Percentiles rank a stretch among this genome's conserved stretches.
Evolutionary conservation across 2,113 vertebrate species (phyloP).

Genomic region (Capricornis sumatraensis): DNA sequence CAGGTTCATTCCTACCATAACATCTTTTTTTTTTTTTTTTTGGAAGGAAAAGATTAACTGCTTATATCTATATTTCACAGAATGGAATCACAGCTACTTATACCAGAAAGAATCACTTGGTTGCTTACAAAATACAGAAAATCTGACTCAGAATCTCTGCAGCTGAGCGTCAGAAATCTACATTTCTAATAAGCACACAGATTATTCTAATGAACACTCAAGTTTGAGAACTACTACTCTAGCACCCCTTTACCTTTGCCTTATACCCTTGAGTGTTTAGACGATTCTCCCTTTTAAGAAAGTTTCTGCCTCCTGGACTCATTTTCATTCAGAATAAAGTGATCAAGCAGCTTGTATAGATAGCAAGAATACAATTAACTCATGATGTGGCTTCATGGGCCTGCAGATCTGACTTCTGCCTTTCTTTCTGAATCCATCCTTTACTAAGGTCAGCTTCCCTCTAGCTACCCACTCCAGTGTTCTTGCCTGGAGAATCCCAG

Average conservation of each 20-base stretch:
- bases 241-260: background rate
- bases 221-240: background rate
- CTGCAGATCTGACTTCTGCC: background rate
- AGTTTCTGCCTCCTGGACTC: background rate
- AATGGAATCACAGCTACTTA: background rate
- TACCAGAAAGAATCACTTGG: background rate
- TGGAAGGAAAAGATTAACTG: background rate
- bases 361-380: background rate
- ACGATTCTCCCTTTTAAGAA: background rate
- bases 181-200: background rate
- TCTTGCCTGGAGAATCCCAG: background rate
- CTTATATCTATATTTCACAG: background rate
- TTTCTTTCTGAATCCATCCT: background rate
- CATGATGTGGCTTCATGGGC: background rate
- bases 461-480: background rate
- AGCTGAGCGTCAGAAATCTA: background rate
- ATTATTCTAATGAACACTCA: background rate
- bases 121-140: background rate
- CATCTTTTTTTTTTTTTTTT: background rate
- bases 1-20: background rate
- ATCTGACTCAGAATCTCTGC: background rate
- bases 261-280: background rate
- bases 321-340: conserved; percentile 3
- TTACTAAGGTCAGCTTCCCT: background rate
- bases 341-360: background rate